Conservation (phyloP, 92 coral and sea anemone genomes). For the Parazoanthus swiftii region DNA sequence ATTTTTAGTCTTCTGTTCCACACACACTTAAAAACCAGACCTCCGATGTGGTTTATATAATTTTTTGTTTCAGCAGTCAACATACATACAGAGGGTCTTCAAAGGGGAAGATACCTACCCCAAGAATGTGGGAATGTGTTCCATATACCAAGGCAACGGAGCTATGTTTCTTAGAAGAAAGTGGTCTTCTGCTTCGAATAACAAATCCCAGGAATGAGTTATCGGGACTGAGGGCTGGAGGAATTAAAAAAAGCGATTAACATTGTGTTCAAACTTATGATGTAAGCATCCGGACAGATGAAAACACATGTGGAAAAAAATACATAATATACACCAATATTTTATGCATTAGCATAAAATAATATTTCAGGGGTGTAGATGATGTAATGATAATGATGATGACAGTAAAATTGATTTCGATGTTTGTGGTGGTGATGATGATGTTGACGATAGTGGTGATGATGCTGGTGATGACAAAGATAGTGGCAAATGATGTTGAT, state of each 20-base stretch:
- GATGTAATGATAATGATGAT: not conserved
- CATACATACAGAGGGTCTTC: not conserved
- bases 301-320: not conserved
- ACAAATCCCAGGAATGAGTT: slow-evolving; percentile 83
- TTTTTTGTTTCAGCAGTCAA: not conserved
- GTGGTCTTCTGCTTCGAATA: slow-evolving; percentile 36
- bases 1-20: too few species aligned
- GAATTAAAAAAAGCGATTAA: not conserved
- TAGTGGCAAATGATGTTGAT: not conserved
- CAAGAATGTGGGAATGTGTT: slow-evolving; percentile 21
- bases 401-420: too few species aligned
- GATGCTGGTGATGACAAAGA: not conserved
- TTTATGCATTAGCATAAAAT: not conserved
- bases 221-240: slow-evolving; percentile 64
- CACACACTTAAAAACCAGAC: not conserved
- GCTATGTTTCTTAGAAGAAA: not conserved
- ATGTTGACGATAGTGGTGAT: not conserved
- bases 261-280: not conserved
- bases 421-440: not conserved
- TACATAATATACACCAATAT: too few species aligned
- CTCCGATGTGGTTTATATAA: too few species aligned
- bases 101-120: slow-evolving; percentile 12
- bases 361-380: not conserved
- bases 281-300: not conserved
- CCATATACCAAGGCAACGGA: slow-evolving; percentile 26